Evolutionary conservation across 1,140 invertebrate species (phyloP), one percentile per base, ranked within the genome.

Genomic region (Drosophila repleta): DNA sequence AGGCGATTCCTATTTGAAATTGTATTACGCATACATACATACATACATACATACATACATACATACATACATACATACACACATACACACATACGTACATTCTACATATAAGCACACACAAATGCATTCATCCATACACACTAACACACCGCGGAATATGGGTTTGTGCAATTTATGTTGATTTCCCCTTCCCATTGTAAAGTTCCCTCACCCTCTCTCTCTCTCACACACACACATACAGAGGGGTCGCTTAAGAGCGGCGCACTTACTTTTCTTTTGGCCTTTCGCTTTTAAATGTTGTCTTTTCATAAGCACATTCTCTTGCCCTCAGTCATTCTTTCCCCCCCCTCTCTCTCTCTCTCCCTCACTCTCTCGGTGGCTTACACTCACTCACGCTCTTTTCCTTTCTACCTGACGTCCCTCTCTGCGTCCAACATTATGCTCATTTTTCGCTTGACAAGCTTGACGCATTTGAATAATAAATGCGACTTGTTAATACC

Each of bases 361-460:
- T 48, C n/a, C 0, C 8, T 35, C 24, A n/a, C 52, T 37, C 53
- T 39, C 13, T 15, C 17, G 6, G 7, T 32, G 8, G 29, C 29
- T 32, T 8, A 32, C 29, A 13, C 32, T 35, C 18, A 29, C 48
- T 29, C 51, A 7, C 6, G 3, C 41, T 10, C 17, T 17, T 21
- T 18, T 20, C 4, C 32, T 11, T 17, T 41, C 7, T 41, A 55
- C 35, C 24, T 65, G 13, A 18, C 37, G 6, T 13, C 43, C 21
- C 65, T 49, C 48, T 77, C 41, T 48, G n/a, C 45, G 52, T 29
- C 56, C 45, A 52, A 35, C 32, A 41, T 49, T 65, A 81, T 74
- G 63, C 79, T 83, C 75, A 82, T 83, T 84, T 78, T 66, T 66
- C 76, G 81, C 82, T 72, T 87, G 63, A 87, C 74, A 78, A 78